Evolutionary conservation across 2,888 invertebrate species (phyloP), one percentile per base, ranked within the genome.

Genomic region (Synanthedon tipuliformis): DNA sequence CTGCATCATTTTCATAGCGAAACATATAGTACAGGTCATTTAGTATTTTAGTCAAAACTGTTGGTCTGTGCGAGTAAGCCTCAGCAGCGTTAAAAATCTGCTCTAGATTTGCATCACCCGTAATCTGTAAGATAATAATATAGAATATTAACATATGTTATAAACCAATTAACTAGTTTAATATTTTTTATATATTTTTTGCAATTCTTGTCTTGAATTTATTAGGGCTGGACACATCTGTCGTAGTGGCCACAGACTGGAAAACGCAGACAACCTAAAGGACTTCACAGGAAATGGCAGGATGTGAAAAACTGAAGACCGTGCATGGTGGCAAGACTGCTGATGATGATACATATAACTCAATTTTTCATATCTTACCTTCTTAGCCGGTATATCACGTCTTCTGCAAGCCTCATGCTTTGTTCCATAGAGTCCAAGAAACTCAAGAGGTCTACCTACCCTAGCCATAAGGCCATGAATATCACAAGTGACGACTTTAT

Each of bases 11-110:
- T 73, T 95, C 95, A 71, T 93, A 94, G 53, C 95, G 91, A 72
- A 96, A 95, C 53, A 95, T 81, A 73, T 95, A 94, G 76, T 95
- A 99, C 51, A 98, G 88, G 74, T 97, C 97, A 74, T 96, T 98
- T 40, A 99, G 89, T 18, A 97, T 95, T 71, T 94, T 89, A 1
- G 90, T 90, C 55, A 98, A 81, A 70, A 97, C 90, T 50, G 93
- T 93, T 0, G 95, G 93, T 62, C 97, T 90, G 62, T 96, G 94
- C 78, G 95, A 91, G 73, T 97, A 98, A 12, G 92, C 92, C 50
- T 90, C 79, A 12, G 94, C 95, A 15, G 98, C 95, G 27, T 93
- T 92, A 40, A 98, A 78, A 53, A 98, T 94, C 81, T 98, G 98
- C 59, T 93, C 91, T 74, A 97, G 96, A 71, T 93, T 95, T 1